Evolutionary conservation across 2,888 invertebrate species (phyloP), one percentile per base, ranked within the genome.

Genomic region (Agrilus biguttatus): DNA sequence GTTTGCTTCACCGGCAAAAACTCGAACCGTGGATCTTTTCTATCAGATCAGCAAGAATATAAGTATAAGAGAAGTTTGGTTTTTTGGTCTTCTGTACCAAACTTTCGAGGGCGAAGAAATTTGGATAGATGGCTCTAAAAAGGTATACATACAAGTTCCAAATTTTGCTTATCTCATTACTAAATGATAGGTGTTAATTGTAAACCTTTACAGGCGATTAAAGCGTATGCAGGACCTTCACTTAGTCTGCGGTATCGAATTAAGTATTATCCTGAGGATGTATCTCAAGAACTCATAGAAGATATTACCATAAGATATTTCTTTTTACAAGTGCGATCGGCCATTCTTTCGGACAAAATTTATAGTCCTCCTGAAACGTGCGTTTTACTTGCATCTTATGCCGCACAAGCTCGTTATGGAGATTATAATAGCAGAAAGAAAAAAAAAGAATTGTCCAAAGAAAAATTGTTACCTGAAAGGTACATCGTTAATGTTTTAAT

Each of bases 191-290:
- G 6, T 23, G 23, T 6, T 23, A 23, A 23, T 10, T 51, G 56
- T 36, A 42, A 61, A 61, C 47, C 51, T 8, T 41, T 61, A n/a
- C 56, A 53, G 43, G 58, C 58, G 38, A 52, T 58, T 21, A 52
- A 53, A 46, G 46, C 40, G 36, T 51, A 53, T 40, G 47, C 55
- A 10, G 4, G 8, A 2, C 28, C 10, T 10, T 8, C 28, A 10
- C 49, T 49, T 23, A 53, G 53, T 39, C 47, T 65, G 5, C 49
- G 58, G 21, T 63, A 56, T 75, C 85, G 92, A 56, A 95, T 96
- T 63, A 99, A 98, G 76, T 99, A 95, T 74, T 98, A 91, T 71
- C 98, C 98, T 1, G 98, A 99, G 69, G 97, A 98, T 71, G 96
- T 97, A 19, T 85, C 88, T 19, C 92, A 95, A 64, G 97, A 98